phyloP scores from a whole-genome alignment of 2,888 invertebrate genomes.

The Suillia variegata region DNA sequence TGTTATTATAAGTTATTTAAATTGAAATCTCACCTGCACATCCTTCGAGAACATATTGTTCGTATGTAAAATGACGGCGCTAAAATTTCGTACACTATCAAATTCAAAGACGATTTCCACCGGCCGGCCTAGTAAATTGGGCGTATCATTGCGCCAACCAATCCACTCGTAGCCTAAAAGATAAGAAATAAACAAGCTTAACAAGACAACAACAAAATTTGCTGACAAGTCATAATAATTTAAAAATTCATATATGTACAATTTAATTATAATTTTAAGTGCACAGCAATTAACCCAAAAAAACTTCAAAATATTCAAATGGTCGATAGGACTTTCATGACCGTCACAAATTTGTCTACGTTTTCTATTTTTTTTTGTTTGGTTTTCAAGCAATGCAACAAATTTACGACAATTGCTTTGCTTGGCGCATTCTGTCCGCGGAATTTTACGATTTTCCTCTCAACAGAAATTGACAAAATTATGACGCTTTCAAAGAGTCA shows the following conservation, averaged over 20 bases:
- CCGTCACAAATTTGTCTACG: too few species aligned
- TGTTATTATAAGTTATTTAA: too few species aligned
- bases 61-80: constrained; percentile 73
- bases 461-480: neutral
- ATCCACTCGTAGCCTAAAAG: constrained; percentile 79
- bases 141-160: constrained; percentile 77
- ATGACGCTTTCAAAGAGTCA: neutral
- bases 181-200: constrained; percentile 22
- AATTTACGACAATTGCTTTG: neutral
- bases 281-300: too few species aligned
- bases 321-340: too few species aligned
- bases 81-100: constrained; percentile 77
- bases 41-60: constrained; percentile 80
- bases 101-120: constrained; percentile 81
- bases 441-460: neutral
- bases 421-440: neutral
- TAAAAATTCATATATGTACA: too few species aligned
- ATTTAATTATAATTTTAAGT: too few species aligned
- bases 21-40: constrained; percentile 73
- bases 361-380: too few species aligned
- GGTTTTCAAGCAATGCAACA: too few species aligned
- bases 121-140: constrained; percentile 68
- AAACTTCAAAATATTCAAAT: too few species aligned
- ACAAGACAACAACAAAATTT: too few species aligned
- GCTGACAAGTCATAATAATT: too few species aligned